Base-by-base conservation (phyloP, 2,888 invertebrate species). In the Iselma pallidipennis region DNA sequence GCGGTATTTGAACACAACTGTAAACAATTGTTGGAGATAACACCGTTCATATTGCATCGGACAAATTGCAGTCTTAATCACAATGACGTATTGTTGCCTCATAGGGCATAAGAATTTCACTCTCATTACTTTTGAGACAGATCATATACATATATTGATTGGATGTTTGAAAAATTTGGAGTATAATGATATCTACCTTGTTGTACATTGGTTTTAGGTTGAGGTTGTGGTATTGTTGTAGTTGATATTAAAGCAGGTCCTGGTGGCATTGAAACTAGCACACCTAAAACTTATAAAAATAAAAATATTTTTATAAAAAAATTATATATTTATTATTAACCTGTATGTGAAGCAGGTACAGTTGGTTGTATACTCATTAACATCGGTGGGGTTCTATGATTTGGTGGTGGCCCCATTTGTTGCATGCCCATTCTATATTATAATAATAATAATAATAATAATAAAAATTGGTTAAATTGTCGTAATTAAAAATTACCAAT, bases 281-380 rank as follows among this genome's bases (percentile, higher is more conserved):
- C 81, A 65, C 81, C 81, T 80, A 66, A 58, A 65, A 62, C 31
- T n/a, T 45, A 66, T 31, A 61, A 49, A 61, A 54, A 64, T 53
- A 57, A 57, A 67, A 64, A 49, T 58, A 48, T 55, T 55, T 53
- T 50, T 62, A 49, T 21, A 42, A 49, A 54, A 52, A 61, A 52
- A 23, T 37, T 45, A 28, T 12, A 21, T 5, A 29, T 25, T 23
- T 21, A 21, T 56, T 26, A 60, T 56, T 49, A 33, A 75, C 78
- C 78, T 61, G 77, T 70, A 59, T 78, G 78, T 42, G 75, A 74
- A 26, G 74, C 76, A 70, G 78, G 76, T 72, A 82, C 77, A 72
- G 82, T 74, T 76, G 78, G 76, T 76, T 83, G 79, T 74, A 84
- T 82, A 71, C 84, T 83, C 83, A 86, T 84, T 74, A 86, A 75